Conservation (phyloP, 30 jellyfish, hydroid and myxozoan genomes). For the Cassiopea andromeda region DNA sequence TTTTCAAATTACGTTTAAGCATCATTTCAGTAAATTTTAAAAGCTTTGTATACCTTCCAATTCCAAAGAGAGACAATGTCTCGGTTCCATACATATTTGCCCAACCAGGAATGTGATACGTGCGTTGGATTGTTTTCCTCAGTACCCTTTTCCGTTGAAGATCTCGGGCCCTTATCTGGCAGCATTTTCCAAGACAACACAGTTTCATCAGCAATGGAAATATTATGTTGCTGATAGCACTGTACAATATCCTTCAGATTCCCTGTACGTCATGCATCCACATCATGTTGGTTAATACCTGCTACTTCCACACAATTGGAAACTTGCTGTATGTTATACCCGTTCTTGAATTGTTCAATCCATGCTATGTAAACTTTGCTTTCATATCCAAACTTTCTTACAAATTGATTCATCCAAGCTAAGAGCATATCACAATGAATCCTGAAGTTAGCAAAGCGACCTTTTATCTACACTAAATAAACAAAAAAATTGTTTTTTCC, state of each 20-base stretch:
- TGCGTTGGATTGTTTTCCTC: not conserved
- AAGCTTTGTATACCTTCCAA: not conserved
- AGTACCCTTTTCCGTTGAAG: not conserved
- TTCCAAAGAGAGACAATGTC: not conserved
- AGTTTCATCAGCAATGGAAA: not conserved
- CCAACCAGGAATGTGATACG: not conserved
- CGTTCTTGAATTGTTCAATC: not conserved
- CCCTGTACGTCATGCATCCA: not conserved
- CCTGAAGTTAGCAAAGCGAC: conserved; percentile 34
- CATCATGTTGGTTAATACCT: conserved; percentile 8
- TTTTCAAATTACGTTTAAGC: not conserved
- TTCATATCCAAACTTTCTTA: not conserved
- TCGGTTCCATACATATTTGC: not conserved
- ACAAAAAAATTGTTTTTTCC: conserved; percentile 48
- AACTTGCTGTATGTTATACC: not conserved
- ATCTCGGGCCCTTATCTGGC: not conserved
- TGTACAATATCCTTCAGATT: conserved; percentile 3
- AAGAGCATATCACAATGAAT: conserved; percentile 35
- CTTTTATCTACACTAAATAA: conserved; percentile 6
- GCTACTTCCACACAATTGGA: not conserved
- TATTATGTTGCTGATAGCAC: not conserved
- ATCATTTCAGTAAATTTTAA: not conserved
- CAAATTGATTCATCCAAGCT: not conserved
- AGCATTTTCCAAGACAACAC: not conserved
- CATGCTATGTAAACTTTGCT: not conserved